phyloP scores from a whole-genome alignment of 2,113 vertebrate genomes.

The Prinia subflava region DNA sequence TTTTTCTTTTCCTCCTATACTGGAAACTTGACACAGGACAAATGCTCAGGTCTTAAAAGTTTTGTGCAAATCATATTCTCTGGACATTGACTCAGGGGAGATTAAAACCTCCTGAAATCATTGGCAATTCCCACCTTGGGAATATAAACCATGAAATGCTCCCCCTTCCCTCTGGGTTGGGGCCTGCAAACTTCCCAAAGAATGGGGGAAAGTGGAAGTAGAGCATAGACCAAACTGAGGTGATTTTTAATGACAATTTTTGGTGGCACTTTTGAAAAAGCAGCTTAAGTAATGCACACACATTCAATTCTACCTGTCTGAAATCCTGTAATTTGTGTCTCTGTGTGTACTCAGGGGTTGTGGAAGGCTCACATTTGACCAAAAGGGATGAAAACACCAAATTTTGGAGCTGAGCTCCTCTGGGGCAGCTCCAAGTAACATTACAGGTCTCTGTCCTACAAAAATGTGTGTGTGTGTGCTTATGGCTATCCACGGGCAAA shows the following conservation, averaged over 20 bases:
- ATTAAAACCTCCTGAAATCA: not conserved
- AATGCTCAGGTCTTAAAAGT: not conserved
- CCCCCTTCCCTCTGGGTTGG: not conserved
- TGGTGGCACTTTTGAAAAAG: not conserved
- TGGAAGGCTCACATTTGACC: not conserved
- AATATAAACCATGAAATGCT: not conserved
- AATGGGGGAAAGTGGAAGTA: not conserved
- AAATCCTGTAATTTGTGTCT: not conserved
- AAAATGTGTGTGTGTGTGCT: not conserved
- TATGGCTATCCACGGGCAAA: not conserved
- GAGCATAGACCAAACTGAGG: not conserved
- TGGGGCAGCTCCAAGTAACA: not conserved
- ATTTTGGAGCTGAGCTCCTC: not conserved
- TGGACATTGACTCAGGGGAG: not conserved
- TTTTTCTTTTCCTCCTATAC: not conserved
- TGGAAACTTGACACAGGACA: not conserved
- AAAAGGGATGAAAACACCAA: not conserved
- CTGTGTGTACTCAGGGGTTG: not conserved
- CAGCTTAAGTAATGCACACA: not conserved
- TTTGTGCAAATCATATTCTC: not conserved
- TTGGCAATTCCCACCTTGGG: not conserved
- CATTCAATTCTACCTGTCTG: accelerated
- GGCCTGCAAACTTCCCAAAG: not conserved
- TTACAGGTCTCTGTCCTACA: not conserved
- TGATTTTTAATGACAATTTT: not conserved